A percentile compares a stretch with the other conserved stretches of the same genome.
These are phyloP conservation scores for Channa striata DNA, from an alignment of 2,797 vertebrate species.

Conservation along the genomic window DNA sequence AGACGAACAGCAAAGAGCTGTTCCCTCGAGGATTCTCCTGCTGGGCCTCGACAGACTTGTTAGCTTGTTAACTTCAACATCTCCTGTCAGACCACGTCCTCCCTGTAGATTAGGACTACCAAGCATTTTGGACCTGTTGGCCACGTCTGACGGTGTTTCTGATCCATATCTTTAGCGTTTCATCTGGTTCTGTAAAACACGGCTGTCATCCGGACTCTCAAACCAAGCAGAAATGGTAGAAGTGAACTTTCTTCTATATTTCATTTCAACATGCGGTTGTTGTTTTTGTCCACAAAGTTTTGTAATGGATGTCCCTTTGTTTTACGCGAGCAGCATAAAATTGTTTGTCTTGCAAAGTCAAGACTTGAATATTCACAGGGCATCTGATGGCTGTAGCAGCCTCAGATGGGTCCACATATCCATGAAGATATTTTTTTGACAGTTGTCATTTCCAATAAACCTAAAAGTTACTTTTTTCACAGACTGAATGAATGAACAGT, in stretches of 20 bases:
- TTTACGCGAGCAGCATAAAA: too few species aligned
- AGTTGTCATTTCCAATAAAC: too few species aligned
- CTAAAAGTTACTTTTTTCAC: too few species aligned
- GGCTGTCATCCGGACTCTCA: slow-evolving; percentile 5
- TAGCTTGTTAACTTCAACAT: slow-evolving; percentile 43
- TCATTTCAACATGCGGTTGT: too few species aligned
- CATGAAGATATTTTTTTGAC: too few species aligned
- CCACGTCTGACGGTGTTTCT: slow-evolving; percentile 44
- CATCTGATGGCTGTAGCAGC: too few species aligned
- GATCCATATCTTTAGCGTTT: slow-evolving; percentile 18
- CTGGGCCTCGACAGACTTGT: not conserved
- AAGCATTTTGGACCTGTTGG: slow-evolving; percentile 21
- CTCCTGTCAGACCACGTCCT: slow-evolving; percentile 46
- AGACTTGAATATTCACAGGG: too few species aligned
- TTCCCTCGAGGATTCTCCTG: slow-evolving; percentile 34
- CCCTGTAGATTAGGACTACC: slow-evolving; percentile 45
- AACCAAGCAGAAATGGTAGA: not conserved
- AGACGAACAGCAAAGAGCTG: slow-evolving; percentile 25
- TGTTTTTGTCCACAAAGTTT: too few species aligned
- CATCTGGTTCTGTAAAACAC: slow-evolving; percentile 6
- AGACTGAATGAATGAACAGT: too few species aligned
- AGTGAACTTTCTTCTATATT: not conserved
- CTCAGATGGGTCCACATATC: too few species aligned
- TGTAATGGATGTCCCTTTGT: too few species aligned
- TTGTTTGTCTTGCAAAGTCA: too few species aligned